These are phyloP conservation scores for Calliphora vicina DNA, from an alignment of 1,140 invertebrate species.

Conservation along the genomic window DNA sequence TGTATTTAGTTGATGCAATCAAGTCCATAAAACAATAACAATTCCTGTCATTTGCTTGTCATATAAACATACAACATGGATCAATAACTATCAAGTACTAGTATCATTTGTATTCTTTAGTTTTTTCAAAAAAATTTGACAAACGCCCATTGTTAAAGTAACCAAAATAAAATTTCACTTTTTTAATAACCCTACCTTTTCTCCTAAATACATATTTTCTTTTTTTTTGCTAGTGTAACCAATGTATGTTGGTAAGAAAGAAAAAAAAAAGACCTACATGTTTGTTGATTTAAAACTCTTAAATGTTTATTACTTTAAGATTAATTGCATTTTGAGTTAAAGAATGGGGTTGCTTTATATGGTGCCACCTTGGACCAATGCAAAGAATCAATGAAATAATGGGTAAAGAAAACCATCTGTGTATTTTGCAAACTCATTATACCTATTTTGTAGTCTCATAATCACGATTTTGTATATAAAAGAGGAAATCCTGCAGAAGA, in stretches of 20 bases:
- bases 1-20: no score
- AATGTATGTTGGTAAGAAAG: no score
- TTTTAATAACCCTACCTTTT: neutral
- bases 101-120: neutral
- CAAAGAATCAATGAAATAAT: no score
- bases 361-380: no score
- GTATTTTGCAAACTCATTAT: no score
- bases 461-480: no score
- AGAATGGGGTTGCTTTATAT: no score
- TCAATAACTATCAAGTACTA: neutral
- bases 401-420: no score
- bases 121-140: conserved; percentile 14
- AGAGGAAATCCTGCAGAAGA: no score
- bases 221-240: no score
- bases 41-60: neutral
- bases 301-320: conserved; percentile 15
- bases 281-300: neutral
- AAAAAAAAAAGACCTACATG: neutral
- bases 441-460: no score
- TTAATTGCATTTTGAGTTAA: conserved; percentile 34
- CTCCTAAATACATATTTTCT: neutral
- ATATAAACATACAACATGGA: neutral
- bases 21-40: no score
- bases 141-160: conserved; percentile 18
- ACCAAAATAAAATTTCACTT: conserved; percentile 1